A percentile compares a stretch with the other conserved stretches of the same genome.
phyloP scores from a whole-genome alignment of 1,140 invertebrate genomes.

The Meteorus sp. region DNA sequence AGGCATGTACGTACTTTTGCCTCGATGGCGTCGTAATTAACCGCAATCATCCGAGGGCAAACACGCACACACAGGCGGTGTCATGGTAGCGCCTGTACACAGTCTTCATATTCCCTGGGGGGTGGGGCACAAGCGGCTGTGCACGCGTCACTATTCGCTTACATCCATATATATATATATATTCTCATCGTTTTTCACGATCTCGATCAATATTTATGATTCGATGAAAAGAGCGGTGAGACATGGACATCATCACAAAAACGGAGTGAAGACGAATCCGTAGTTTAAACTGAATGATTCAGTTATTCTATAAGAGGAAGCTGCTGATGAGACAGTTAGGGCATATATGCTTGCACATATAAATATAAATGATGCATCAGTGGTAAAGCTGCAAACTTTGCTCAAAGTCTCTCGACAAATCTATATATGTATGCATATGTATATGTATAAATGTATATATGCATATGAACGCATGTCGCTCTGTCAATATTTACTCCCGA shows the following conservation, averaged over 20 bases:
- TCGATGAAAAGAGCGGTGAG: slow-evolving; percentile 1
- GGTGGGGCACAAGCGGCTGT: not conserved
- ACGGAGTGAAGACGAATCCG: too few relatives aligned
- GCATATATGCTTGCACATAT: too few relatives aligned
- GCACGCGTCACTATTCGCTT: slow-evolving; percentile 9
- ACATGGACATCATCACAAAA: not conserved
- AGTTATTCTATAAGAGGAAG: too few relatives aligned
- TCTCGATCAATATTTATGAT: slow-evolving; percentile 16
- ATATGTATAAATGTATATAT: too few relatives aligned
- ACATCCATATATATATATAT: not conserved
- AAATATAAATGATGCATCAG: too few relatives aligned
- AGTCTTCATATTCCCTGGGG: not conserved
- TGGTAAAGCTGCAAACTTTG: too few relatives aligned
- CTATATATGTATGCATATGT: too few relatives aligned
- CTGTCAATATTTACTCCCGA: not conserved
- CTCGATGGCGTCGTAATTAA: slow-evolving; percentile 13
- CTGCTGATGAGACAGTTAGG: too few relatives aligned
- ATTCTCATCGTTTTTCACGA: not conserved
- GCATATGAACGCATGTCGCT: not conserved
- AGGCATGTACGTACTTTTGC: too few relatives aligned
- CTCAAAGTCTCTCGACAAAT: too few relatives aligned
- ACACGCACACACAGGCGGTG: not conserved
- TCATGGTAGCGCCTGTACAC: not conserved
- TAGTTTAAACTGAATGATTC: too few relatives aligned
- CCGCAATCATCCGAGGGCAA: slow-evolving; percentile 13